A percentile compares a stretch with the other conserved stretches of the same genome.
Evolutionary conservation across 23 tunicate species (phyloP).

Genomic region (Aplidium turbinatum): DNA sequence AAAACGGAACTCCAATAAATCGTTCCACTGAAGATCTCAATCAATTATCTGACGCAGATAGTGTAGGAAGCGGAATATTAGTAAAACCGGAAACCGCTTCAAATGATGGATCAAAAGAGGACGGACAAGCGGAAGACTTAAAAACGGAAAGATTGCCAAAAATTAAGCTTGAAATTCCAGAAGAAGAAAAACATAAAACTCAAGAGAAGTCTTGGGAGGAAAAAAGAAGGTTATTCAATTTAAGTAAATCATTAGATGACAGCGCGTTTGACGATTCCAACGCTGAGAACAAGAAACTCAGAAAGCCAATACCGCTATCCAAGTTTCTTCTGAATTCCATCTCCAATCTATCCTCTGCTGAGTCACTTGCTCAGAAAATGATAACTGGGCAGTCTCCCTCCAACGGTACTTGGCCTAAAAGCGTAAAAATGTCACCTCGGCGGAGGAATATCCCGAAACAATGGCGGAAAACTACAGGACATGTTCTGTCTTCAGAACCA

Average conservation of each 20-base stretch:
- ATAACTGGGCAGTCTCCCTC: background rate
- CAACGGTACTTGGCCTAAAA: conserved; percentile 27
- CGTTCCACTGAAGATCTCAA: conserved; percentile 44
- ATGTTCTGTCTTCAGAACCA: background rate
- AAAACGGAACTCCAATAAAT: conserved; percentile 37
- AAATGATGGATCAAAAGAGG: background rate
- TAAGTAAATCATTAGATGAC: no score
- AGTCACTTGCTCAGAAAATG: no score
- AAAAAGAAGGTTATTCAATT: conserved; percentile 9
- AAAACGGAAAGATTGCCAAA: no score
- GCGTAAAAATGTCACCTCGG: background rate
- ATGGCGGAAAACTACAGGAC: conserved; percentile 19
- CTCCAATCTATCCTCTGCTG: no score
- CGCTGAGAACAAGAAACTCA: no score
- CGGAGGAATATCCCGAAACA: conserved; percentile 2
- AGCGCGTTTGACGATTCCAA: no score
- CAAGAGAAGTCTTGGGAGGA: conserved; percentile 22
- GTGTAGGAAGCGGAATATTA: conserved; percentile 10
- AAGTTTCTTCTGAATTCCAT: no score
- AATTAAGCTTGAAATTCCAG: no score
- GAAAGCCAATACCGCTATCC: no score
- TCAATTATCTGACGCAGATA: conserved; percentile 5
- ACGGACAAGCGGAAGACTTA: no score
- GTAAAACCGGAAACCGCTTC: conserved; percentile 5
- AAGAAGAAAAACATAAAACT: no score